Evolutionary conservation across 2,113 vertebrate species (phyloP).

Genomic region (Numenius arquata): DNA sequence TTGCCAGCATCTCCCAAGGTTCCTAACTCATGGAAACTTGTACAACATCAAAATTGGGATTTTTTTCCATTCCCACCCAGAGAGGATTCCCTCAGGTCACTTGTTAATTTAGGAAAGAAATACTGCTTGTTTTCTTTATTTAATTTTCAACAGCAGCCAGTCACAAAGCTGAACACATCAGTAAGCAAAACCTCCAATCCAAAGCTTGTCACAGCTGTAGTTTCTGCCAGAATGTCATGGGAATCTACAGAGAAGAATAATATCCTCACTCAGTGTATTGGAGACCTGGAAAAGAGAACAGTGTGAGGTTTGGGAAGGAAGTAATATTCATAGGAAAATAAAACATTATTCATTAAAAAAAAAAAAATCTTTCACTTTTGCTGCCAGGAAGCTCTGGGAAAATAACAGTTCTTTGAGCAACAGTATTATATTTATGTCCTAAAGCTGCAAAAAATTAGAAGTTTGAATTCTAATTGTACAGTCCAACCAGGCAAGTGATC

Average conservation of each 20-base stretch:
- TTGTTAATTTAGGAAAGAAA: constrained; percentile 22
- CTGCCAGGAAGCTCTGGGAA: neutral
- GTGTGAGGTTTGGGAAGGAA: neutral
- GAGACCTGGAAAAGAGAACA: neutral
- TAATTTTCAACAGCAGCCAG: constrained; percentile 25
- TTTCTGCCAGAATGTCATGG: constrained; percentile 1
- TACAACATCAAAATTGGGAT: neutral
- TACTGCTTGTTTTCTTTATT: constrained; percentile 16
- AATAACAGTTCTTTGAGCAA: neutral
- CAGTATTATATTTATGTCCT: neutral
- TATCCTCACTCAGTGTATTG: neutral
- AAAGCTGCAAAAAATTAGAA: constrained; percentile 5
- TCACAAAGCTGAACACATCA: constrained; percentile 17
- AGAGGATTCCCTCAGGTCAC: constrained; percentile 8
- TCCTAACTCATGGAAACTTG: neutral
- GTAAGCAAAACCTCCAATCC: neutral
- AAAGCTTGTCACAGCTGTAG: neutral
- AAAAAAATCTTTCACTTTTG: neutral
- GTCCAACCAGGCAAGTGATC: accelerated
- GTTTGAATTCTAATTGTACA: neutral
- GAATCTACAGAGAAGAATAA: constrained; percentile 23
- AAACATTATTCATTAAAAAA: neutral
- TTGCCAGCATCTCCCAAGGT: neutral
- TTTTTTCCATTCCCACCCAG: constrained; percentile 19
- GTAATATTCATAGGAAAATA: neutral